Evolutionary conservation across 1,140 invertebrate genomes (phyloP).

Genomic region (Bombus affinis): DNA sequence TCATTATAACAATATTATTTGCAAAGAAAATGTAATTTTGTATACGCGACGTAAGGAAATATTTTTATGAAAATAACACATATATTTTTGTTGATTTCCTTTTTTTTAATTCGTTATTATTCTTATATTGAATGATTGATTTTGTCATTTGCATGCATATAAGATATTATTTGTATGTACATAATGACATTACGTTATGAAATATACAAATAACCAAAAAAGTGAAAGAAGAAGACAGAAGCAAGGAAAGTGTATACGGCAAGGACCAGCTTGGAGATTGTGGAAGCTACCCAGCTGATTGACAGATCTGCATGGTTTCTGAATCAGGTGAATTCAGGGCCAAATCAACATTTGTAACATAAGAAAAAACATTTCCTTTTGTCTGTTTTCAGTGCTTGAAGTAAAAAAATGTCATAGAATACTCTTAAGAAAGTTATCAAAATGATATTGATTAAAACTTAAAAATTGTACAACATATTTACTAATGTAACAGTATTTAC

Average conservation of each 20-base stretch:
- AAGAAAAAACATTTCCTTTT: constrained; percentile 48
- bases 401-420: constrained; percentile 28
- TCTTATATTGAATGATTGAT: constrained; percentile 50
- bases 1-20: constrained; percentile 25
- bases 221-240: constrained; percentile 74
- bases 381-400: constrained; percentile 40
- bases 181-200: constrained; percentile 63
- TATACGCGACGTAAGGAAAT: constrained; percentile 35
- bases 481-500: constrained; percentile 45
- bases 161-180: constrained; percentile 50
- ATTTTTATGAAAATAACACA: constrained; percentile 48
- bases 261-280: constrained; percentile 67
- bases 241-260: constrained; percentile 58
- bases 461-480: constrained; percentile 28
- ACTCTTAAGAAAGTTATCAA: constrained; percentile 31
- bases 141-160: constrained; percentile 58
- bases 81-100: constrained; percentile 46
- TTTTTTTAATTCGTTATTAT: constrained; percentile 44
- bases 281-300: constrained; percentile 72
- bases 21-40: constrained; percentile 41
- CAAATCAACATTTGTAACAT: constrained; percentile 81
- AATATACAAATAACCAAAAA: constrained; percentile 63
- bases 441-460: constrained; percentile 29
- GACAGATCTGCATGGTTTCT: constrained; percentile 78
- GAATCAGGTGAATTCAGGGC: constrained; percentile 82